Conservation (phyloP, 2,797 vertebrate genomes). For the Lepidocolaptes lacrymiger region DNA sequence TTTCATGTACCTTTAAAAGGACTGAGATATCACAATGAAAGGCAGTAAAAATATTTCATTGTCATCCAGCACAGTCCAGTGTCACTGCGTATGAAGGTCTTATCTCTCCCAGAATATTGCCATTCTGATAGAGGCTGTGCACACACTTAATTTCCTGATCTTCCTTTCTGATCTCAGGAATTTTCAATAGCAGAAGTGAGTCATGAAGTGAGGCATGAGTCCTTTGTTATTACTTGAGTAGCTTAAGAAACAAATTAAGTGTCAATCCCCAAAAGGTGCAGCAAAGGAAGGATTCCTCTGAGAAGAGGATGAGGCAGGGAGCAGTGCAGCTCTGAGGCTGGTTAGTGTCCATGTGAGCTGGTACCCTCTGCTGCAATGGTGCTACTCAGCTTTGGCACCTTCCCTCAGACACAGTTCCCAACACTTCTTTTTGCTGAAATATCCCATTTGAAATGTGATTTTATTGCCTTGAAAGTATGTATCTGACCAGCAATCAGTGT, state of each 20-base stretch:
- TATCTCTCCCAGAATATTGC: not conserved
- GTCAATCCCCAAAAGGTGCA: rapidly evolving
- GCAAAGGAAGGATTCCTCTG: not conserved
- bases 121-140: not conserved
- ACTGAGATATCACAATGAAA: not conserved
- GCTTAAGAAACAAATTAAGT: not conserved
- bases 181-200: not conserved
- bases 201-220: not conserved
- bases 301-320: not conserved
- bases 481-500: not conserved
- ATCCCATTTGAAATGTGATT: not conserved
- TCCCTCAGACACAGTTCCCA: not conserved
- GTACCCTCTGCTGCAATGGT: rapidly evolving
- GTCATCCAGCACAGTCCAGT: not conserved
- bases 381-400: not conserved
- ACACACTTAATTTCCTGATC: not conserved
- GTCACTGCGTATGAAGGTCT: not conserved
- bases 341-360: not conserved
- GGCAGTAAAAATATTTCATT: not conserved
- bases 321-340: not conserved
- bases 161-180: not conserved
- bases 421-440: not conserved
- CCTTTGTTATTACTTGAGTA: not conserved
- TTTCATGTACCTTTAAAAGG: not conserved
- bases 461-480: not conserved